phyloP scores from a whole-genome alignment of 53 echinoderm and acorn worm species.

The Temnopleurus reevesii region DNA sequence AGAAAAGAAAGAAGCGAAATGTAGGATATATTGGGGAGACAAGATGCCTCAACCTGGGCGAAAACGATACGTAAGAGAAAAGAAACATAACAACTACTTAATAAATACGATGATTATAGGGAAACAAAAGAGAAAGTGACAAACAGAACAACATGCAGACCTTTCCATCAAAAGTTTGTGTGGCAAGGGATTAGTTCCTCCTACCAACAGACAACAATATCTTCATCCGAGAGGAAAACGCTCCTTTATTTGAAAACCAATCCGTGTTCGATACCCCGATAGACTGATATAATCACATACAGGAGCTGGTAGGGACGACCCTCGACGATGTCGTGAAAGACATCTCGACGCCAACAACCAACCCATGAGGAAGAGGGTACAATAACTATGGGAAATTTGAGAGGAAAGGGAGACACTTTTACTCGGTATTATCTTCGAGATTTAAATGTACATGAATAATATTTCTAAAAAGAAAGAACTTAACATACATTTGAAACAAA shows the following conservation, averaged over 20 bases:
- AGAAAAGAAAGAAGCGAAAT: too few species aligned
- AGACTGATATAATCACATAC: not conserved
- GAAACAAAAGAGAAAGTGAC: not conserved
- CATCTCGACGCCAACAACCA: slow-evolving; percentile 3
- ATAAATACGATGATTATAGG: too few species aligned
- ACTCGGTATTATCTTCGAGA: too few species aligned
- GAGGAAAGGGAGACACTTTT: too few species aligned
- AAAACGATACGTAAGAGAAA: too few species aligned
- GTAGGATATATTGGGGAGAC: too few species aligned
- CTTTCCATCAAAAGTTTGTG: not conserved
- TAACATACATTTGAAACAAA: too few species aligned
- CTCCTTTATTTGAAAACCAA: not conserved
- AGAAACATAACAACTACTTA: too few species aligned
- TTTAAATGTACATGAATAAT: too few species aligned
- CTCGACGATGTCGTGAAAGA: slow-evolving; percentile 2
- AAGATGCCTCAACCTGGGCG: too few species aligned
- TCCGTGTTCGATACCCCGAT: not conserved
- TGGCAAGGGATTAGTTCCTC: not conserved
- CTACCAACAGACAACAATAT: slow-evolving; percentile 16
- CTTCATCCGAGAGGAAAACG: not conserved
- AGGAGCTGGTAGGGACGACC: not conserved
- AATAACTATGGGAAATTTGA: too few species aligned
- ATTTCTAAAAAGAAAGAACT: too few species aligned
- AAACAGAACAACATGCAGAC: not conserved
- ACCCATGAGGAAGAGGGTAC: not conserved